Evolutionary conservation across 2,888 invertebrate species (phyloP), one percentile per base, ranked within the genome.

Genomic region (Miltochrista miniata): DNA sequence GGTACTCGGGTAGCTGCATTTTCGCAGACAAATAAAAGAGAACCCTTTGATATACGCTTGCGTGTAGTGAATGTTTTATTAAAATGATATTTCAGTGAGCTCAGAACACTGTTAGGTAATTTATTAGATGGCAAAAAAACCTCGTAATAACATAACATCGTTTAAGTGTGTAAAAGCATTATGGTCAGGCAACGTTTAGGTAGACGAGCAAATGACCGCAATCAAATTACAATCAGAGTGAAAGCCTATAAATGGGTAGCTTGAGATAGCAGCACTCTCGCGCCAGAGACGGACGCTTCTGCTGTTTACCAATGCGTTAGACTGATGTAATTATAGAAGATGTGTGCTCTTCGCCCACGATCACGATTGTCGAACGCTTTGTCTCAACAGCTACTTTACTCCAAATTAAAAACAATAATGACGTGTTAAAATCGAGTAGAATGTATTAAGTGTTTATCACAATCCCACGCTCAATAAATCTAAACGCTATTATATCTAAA

Each of bases 191-290:
- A 64, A 65, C 61, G 74, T 82, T 85, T 86, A 81, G 66, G 75
- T 76, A 80, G 79, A 83, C 71, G 77, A 81, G 81, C 74, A 85
- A 87, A 87, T 82, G 77, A 79, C 83, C 76, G 79, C 82, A 87
- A 87, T 88, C 87, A 88, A 85, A 85, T 79, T 76, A 85, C 84
- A 85, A 87, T 87, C 83, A 87, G 69, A 79, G 84, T 83, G 85
- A 88, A 89, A 88, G 85, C 83, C 77, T 76, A 68, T 64, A 81
- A 80, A 81, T 75, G 74, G 73, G 63, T 68, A 74, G 70, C 59
- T 68, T 54, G 64, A 69, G 71, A 76, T 69, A 65, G 72, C 61
- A 61, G 62, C 61, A 71, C 74, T 71, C 72, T 62, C 55, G 68
- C 64, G 56, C 67, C 66, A 8, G 8, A 5, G 30, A 30, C 30